Evolutionary conservation across 2,113 vertebrate species (phyloP).

Genomic region (Silurus asotus): DNA sequence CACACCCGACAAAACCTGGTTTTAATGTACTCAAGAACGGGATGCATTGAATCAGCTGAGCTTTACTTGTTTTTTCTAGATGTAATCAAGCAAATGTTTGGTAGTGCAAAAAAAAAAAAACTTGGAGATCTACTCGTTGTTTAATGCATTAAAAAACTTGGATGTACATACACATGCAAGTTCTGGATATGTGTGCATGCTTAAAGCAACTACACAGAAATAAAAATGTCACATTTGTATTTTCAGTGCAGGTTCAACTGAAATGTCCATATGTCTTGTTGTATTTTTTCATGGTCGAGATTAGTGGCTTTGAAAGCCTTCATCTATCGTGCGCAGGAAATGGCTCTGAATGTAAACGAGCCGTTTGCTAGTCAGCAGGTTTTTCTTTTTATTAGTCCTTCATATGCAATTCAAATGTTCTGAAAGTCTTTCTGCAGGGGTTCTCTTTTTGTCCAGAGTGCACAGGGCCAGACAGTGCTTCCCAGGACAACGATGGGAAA

Average conservation of each 20-base stretch:
- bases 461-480: not conserved
- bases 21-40: conserved; percentile 59
- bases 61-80: conserved; percentile 5
- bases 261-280: not conserved
- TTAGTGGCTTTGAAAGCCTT: conserved; percentile 46
- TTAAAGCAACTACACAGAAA: not conserved
- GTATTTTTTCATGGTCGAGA: not conserved
- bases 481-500: not conserved
- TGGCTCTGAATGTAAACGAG: conserved; percentile 57
- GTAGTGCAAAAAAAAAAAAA: not conserved
- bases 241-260: conserved; percentile 4
- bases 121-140: not conserved
- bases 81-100: not conserved
- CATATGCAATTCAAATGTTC: conserved; percentile 58
- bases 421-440: conserved; percentile 24
- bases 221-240: not conserved
- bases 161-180: not conserved
- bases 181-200: not conserved
- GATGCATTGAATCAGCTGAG: conserved; percentile 48
- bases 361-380: conserved; percentile 59
- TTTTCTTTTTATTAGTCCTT: conserved; percentile 49
- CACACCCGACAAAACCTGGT: conserved; percentile 52
- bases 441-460: conserved; percentile 16
- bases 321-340: conserved; percentile 55
- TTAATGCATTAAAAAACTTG: not conserved